A percentile compares a stretch with the other conserved stretches of the same genome.
These are phyloP conservation scores for Coregonus clupeaformis DNA, from an alignment of 2,113 vertebrate genomes.

Conservation along the genomic window DNA sequence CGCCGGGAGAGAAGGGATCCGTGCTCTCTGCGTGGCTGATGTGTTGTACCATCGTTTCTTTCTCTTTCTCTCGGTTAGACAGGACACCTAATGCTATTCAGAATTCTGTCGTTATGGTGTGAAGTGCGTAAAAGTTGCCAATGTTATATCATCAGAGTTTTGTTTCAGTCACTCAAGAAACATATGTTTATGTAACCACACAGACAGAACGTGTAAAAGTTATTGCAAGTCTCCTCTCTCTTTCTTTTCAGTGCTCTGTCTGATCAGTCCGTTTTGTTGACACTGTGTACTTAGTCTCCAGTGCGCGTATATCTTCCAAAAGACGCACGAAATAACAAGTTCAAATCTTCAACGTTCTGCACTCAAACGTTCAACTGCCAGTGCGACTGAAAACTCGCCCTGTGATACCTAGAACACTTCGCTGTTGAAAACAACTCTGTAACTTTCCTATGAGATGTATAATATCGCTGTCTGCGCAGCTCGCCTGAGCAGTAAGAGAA, in stretches of 20 bases:
- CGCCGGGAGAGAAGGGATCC: conserved; percentile 82
- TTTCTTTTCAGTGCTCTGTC: conserved; percentile 22
- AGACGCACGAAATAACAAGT: conserved; percentile 25
- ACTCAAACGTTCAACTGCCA: conserved; percentile 69
- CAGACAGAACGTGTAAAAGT: conserved; percentile 50
- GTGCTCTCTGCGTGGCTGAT: conserved; percentile 87
- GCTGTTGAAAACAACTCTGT: conserved; percentile 37
- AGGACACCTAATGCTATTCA: conserved; percentile 25
- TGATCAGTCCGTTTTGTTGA: conserved; percentile 10
- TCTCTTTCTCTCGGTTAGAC: conserved; percentile 16
- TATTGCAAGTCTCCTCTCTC: conserved; percentile 45
- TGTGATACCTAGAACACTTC: conserved; percentile 44
- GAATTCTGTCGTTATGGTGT: conserved; percentile 34
- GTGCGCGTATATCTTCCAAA: conserved; percentile 29
- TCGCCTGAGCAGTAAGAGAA: conserved; percentile 67
- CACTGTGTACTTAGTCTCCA: conserved; percentile 25
- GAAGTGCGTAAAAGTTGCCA: conserved; percentile 18
- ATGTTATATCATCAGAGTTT: conserved; percentile 33
- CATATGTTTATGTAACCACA: neutral
- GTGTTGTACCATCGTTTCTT: conserved; percentile 86
- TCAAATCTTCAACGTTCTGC: conserved; percentile 23
- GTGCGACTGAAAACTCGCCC: conserved; percentile 74
- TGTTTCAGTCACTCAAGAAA: conserved; percentile 7
- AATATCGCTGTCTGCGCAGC: conserved; percentile 69
- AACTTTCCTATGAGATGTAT: conserved; percentile 58